phyloP scores from a whole-genome alignment of 2,797 vertebrate species.

The Halcyon smyrnensis region DNA sequence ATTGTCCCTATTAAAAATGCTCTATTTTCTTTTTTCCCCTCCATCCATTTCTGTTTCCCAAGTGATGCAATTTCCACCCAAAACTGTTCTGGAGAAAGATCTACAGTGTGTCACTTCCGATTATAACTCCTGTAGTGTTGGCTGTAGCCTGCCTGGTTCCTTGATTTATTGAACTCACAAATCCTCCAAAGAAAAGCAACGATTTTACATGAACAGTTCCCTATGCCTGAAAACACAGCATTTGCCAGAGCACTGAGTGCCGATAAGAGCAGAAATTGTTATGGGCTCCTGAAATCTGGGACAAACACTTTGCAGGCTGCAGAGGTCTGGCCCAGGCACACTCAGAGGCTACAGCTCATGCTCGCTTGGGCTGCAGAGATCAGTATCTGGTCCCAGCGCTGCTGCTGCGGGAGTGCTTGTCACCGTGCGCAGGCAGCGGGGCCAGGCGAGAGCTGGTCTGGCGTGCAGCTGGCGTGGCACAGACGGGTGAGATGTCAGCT shows the following conservation, averaged over 20 bases:
- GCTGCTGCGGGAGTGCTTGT: fast-evolving
- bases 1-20: not conserved
- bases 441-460: not conserved
- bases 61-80: not conserved
- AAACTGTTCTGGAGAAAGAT: not conserved
- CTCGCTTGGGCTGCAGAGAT: not conserved
- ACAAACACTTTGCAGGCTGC: not conserved
- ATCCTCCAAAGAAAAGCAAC: not conserved
- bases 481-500: not conserved
- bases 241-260: not conserved
- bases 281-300: not conserved
- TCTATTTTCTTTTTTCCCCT: not conserved
- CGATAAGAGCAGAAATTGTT: not conserved
- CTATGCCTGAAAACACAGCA: not conserved
- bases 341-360: fast-evolving
- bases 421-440: not conserved
- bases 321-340: not conserved
- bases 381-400: not conserved
- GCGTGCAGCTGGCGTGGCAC: not conserved
- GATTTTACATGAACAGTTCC: not conserved
- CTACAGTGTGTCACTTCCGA: not conserved
- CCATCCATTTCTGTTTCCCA: not conserved
- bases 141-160: not conserved
- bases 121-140: not conserved
- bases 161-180: not conserved